Base-by-base conservation (phyloP, 2,888 invertebrate genomes). In the Globia sparganii region DNA sequence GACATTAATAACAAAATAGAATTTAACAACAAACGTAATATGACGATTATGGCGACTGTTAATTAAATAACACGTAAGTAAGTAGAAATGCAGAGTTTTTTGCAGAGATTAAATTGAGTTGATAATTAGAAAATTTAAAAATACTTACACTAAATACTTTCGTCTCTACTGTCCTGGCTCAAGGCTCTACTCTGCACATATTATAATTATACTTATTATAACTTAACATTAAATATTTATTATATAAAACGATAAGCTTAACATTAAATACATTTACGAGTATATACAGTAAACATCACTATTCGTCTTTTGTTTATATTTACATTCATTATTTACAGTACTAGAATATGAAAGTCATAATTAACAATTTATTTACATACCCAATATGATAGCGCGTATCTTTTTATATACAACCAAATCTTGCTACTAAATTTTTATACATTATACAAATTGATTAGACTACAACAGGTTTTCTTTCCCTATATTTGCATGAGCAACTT, bases 401-500 rank as follows among this genome's bases (percentile, higher is more conserved):
- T 83, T 72, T 76, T 59, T 86, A 89, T 86, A 18, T 84, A 86
- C 83, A 84, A 77, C 40, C 53, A 77, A 85, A 88, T 87, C 86
- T 58, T 71, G 68, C 75, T 84, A 83, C 61, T 37, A 73, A 81
- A 84, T 81, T 83, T 62, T 70, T 72, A 75, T 85, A 83, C 56
- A 76, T 56, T 56, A 58, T 72, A 86, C 46, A 82, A 69, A 76
- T 67, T 71, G 11, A 72, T 83, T 72, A 73, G 49, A 84, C 96
- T 76, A 96, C 86, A 40, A 96, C 93, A 0, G 96, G 96, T 87
- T 93, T 94, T n/a, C 96, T 87, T 83, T 93, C 95, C 72, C 93
- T 94, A 71, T 94, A 86, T 89, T 93, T 96, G 89, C 96, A 96
- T 46, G 96, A 96, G 86, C 96, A 96, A 87, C 94, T 95, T 87